These are phyloP conservation scores for Denticeps clupeoides DNA, from an alignment of 2,797 vertebrate species.

Conservation along the genomic window DNA sequence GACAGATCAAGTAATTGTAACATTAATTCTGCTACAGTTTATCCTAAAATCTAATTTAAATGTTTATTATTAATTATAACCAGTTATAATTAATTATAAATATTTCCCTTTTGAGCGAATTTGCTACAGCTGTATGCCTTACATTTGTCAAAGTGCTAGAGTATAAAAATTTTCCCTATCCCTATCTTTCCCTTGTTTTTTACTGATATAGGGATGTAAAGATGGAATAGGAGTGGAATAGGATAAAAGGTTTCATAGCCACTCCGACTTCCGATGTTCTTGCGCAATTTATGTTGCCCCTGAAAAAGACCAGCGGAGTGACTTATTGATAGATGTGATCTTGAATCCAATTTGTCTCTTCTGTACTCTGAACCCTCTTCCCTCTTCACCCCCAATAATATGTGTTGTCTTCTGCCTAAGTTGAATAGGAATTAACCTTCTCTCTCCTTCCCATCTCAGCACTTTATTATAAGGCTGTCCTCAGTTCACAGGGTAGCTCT, in stretches of 20 bases:
- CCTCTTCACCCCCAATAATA: constrained; percentile 38
- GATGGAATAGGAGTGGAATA: background rate
- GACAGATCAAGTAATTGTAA: too few species aligned
- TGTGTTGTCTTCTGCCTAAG: constrained; percentile 34
- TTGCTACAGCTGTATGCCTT: too few species aligned
- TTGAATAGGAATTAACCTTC: constrained; percentile 43
- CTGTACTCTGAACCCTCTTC: constrained; percentile 35
- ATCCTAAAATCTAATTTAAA: too few species aligned
- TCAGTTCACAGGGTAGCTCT: constrained; percentile 12
- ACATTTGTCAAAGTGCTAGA: too few species aligned
- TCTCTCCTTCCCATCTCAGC: constrained; percentile 18
- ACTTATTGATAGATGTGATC: constrained; percentile 46
- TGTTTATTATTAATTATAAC: too few species aligned
- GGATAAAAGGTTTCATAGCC: constrained; percentile 28
- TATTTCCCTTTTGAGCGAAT: too few species aligned
- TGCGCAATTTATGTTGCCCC: constrained; percentile 42
- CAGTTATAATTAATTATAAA: too few species aligned
- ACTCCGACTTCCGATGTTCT: constrained; percentile 26
- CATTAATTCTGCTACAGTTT: too few species aligned
- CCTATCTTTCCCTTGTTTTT: too few species aligned
- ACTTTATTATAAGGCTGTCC: constrained; percentile 31
- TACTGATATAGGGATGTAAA: too few species aligned
- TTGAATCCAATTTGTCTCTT: constrained; percentile 48
- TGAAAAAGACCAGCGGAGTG: constrained; percentile 41
- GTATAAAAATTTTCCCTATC: too few species aligned